Evolutionary conservation across 2,888 invertebrate species (phyloP).

Genomic region (Pseudococcus viburni): DNA sequence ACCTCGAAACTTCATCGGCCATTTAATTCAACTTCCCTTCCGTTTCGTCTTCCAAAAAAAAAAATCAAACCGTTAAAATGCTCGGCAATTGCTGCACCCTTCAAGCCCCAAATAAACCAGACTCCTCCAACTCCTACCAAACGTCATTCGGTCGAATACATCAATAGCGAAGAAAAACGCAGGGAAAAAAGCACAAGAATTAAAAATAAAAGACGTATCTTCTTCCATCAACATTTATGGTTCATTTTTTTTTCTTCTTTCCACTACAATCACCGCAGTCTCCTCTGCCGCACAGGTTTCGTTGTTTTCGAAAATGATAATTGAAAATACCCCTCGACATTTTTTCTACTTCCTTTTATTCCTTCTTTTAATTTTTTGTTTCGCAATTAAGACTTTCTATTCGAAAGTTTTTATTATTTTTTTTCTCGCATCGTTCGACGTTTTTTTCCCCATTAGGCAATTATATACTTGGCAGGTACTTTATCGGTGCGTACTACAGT

Average conservation of each 20-base stretch:
- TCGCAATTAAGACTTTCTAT: conserved; percentile 24
- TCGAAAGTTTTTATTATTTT: neutral
- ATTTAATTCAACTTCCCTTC: no score
- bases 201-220: no score
- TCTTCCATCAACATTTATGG: neutral
- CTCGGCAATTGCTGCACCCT: no score
- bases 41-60: no score
- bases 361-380: conserved; percentile 14
- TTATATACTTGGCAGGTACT: conserved; percentile 37
- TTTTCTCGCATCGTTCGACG: neutral
- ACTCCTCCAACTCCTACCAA: no score
- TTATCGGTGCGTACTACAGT: neutral
- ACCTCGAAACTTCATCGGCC: no score
- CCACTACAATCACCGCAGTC: no score
- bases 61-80: no score
- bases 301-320: conserved; percentile 26
- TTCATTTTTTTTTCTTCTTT: neutral
- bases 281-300: neutral
- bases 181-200: no score
- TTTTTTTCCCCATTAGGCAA: conserved; percentile 29
- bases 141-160: no score
- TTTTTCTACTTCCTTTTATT: neutral
- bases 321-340: conserved; percentile 45
- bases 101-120: no score
- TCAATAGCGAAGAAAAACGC: no score